A percentile compares a stretch with the other conserved stretches of the same genome.
These are phyloP conservation scores for Gerris lacustris DNA, from an alignment of 2,888 invertebrate genomes.

Conservation along the genomic window DNA sequence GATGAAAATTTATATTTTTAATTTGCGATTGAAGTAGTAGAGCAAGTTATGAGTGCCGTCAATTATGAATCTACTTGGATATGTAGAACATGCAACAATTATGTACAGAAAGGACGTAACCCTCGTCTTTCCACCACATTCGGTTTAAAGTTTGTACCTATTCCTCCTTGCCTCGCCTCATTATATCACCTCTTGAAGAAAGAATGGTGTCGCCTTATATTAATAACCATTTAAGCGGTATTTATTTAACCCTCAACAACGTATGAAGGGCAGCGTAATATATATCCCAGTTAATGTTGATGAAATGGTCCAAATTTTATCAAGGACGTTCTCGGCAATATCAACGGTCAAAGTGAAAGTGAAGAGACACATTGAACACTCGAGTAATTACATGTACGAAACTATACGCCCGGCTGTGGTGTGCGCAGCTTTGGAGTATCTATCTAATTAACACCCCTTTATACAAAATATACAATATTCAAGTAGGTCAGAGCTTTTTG, in stretches of 20 bases:
- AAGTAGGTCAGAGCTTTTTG: slow-evolving; percentile 23
- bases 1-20: too few relatives aligned
- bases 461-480: slow-evolving; percentile 25
- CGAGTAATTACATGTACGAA: slow-evolving; percentile 32
- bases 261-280: slow-evolving; percentile 33
- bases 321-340: slow-evolving; percentile 29
- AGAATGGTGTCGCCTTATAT: slow-evolving; percentile 34
- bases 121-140: neutral
- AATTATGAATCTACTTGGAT: neutral
- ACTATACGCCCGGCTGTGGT: slow-evolving; percentile 29
- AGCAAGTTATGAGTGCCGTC: too few relatives aligned
- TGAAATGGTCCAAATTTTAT: slow-evolving; percentile 27
- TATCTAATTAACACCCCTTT: slow-evolving; percentile 27
- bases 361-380: slow-evolving; percentile 31
- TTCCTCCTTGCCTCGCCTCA: neutral
- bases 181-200: slow-evolving; percentile 32
- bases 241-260: slow-evolving; percentile 32
- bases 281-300: slow-evolving; percentile 32
- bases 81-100: neutral
- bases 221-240: slow-evolving; percentile 30
- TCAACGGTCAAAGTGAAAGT: slow-evolving; percentile 31
- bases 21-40: too few relatives aligned
- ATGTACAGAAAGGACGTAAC: neutral
- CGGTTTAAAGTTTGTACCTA: neutral
- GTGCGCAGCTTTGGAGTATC: slow-evolving; percentile 28